A percentile compares a stretch with the other conserved stretches of the same genome.
These are phyloP conservation scores for Oscheius myriophilus DNA, from an alignment of 2,888 invertebrate genomes.

Conservation along the genomic window DNA sequence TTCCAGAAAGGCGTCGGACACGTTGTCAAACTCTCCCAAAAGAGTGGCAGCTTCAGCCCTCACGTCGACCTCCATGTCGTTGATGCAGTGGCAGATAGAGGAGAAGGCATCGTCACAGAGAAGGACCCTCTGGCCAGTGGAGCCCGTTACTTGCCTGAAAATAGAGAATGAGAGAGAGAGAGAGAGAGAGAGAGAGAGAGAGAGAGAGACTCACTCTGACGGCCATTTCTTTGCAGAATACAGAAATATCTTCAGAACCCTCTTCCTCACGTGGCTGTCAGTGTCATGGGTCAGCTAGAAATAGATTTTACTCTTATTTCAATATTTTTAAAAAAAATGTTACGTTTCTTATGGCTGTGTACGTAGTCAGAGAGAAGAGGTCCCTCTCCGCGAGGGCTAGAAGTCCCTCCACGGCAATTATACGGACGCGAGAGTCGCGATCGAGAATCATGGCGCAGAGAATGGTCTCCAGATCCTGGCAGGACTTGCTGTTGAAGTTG, in stretches of 20 bases:
- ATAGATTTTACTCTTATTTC: neutral
- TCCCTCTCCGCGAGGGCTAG: slow-evolving; percentile 28
- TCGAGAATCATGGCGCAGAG: slow-evolving; percentile 33
- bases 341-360: slow-evolving; percentile 12
- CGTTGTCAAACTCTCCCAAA: slow-evolving; percentile 83
- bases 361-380: neutral
- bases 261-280: slow-evolving; percentile 18
- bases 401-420: slow-evolving; percentile 41
- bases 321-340: no score
- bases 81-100: slow-evolving; percentile 89
- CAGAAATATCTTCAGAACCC: slow-evolving; percentile 3
- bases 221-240: slow-evolving; percentile 1
- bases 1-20: slow-evolving; percentile 87
- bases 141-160: slow-evolving; percentile 14
- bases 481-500: neutral
- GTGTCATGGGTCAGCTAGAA: slow-evolving; percentile 12
- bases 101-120: slow-evolving; percentile 94
- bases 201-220: neutral
- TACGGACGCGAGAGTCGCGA: slow-evolving; percentile 51
- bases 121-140: neutral
- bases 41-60: slow-evolving; percentile 68
- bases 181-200: neutral
- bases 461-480: slow-evolving; percentile 23
- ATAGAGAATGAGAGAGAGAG: neutral
- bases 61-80: slow-evolving; percentile 81